Conservation (phyloP, 2,888 invertebrate species). For the Drosophila mimica region DNA sequence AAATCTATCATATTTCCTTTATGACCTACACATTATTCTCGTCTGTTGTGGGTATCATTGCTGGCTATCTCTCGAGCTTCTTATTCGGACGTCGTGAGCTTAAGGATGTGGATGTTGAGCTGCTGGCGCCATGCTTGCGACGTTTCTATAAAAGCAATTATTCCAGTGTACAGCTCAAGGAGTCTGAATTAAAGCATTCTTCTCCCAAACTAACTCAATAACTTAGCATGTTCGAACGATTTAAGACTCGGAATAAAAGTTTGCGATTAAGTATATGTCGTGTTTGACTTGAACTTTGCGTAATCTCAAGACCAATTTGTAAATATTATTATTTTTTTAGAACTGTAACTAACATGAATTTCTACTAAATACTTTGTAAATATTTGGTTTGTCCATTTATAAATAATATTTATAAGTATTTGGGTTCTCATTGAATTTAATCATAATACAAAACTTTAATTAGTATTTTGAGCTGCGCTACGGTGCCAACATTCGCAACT, state of each 20-base stretch:
- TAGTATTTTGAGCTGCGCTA: slow-evolving; percentile 91
- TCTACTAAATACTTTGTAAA: slow-evolving; percentile 5
- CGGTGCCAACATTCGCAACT: slow-evolving; percentile 88
- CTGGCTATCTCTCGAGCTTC: slow-evolving; percentile 87
- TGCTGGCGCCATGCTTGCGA: slow-evolving; percentile 89
- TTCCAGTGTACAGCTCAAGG: slow-evolving; percentile 72
- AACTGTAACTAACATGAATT: slow-evolving; percentile 22
- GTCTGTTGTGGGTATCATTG: slow-evolving; percentile 86
- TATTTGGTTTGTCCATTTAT: background rate
- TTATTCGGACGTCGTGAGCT: slow-evolving; percentile 86
- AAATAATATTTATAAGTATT: background rate
- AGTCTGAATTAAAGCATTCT: slow-evolving; percentile 40
- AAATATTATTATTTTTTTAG: background rate
- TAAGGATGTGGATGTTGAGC: slow-evolving; percentile 86
- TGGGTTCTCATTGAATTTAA: background rate
- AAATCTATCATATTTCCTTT: slow-evolving; percentile 88
- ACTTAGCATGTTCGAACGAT: slow-evolving; percentile 9
- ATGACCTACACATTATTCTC: slow-evolving; percentile 90
- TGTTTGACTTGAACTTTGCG: slow-evolving; percentile 27
- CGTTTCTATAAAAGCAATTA: slow-evolving; percentile 83
- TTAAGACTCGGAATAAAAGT: slow-evolving; percentile 52
- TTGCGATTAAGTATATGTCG: slow-evolving; percentile 12
- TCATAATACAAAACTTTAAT: slow-evolving; percentile 73
- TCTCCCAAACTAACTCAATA: slow-evolving; percentile 44
- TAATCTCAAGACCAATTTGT: slow-evolving; percentile 1